phyloP scores from a whole-genome alignment of 2,797 vertebrate genomes.

The Galago senegalensis region DNA sequence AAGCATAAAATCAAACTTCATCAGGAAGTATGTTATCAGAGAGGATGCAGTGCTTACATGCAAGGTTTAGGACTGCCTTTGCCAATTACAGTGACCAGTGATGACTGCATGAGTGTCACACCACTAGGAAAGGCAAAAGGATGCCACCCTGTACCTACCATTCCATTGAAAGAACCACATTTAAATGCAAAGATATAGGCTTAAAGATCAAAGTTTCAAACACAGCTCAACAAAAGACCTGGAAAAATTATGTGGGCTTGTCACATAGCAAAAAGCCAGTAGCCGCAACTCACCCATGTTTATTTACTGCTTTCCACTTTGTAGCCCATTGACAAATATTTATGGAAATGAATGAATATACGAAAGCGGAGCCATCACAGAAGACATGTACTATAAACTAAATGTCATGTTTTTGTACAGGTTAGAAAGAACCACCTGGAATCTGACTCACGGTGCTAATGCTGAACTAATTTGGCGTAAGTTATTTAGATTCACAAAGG shows the following conservation, averaged over 20 bases:
- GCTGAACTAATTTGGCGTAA: background rate
- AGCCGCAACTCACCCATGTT: background rate
- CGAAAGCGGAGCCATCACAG: background rate
- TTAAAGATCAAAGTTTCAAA: background rate
- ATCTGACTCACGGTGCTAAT: background rate
- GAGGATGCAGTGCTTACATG: background rate
- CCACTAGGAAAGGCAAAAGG: background rate
- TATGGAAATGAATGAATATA: background rate
- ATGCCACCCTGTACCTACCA: background rate
- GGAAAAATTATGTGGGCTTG: background rate
- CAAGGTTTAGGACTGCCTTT: background rate
- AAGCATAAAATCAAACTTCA: conserved; percentile 15
- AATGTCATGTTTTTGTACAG: background rate
- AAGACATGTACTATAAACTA: background rate
- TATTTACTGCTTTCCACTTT: background rate
- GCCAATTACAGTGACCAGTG: background rate
- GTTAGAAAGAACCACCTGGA: background rate
- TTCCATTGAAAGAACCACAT: background rate
- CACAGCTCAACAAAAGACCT: background rate
- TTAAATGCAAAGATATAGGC: background rate
- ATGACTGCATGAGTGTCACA: rapidly evolving
- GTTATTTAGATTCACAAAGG: background rate
- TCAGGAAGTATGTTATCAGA: background rate
- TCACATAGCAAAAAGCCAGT: background rate
- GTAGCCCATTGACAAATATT: background rate